A percentile compares a stretch with the other conserved stretches of the same genome.
Conservation (phyloP, 1,140 invertebrate genomes). For the Caenorhabditis elegans region DNA sequence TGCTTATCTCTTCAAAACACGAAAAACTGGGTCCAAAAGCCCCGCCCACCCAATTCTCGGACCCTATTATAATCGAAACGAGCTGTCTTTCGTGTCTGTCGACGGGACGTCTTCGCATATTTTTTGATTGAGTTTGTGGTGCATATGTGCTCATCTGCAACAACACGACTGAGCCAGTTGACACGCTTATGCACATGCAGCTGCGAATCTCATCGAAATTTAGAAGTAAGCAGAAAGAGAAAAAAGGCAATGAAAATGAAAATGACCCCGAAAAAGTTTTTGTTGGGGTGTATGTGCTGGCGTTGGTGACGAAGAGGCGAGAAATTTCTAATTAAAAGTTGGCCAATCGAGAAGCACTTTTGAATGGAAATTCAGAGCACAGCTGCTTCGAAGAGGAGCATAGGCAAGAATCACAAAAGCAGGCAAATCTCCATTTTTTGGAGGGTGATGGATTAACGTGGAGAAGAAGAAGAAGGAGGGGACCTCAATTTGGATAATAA, state of each 20-base stretch:
- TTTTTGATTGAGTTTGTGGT: slow-evolving; percentile 30
- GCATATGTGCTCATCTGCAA: slow-evolving; percentile 21
- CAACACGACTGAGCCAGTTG: slow-evolving; percentile 6
- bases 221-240: background rate
- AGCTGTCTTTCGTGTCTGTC: background rate
- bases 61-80: slow-evolving; percentile 32
- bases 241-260: background rate
- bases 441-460: background rate
- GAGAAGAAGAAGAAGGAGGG: background rate
- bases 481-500: slow-evolving; percentile 27
- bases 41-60: background rate
- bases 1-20: no score
- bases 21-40: no score
- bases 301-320: background rate
- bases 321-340: slow-evolving; percentile 5
- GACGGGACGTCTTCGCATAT: background rate
- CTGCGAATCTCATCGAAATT: background rate
- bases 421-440: background rate
- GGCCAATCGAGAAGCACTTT: background rate
- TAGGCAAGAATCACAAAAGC: background rate
- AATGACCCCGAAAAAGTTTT: background rate
- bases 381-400: background rate
- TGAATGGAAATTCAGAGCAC: background rate
- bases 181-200: background rate
- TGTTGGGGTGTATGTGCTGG: background rate